Base-by-base conservation (phyloP, 2,113 vertebrate species). In the Euleptes europaea region DNA sequence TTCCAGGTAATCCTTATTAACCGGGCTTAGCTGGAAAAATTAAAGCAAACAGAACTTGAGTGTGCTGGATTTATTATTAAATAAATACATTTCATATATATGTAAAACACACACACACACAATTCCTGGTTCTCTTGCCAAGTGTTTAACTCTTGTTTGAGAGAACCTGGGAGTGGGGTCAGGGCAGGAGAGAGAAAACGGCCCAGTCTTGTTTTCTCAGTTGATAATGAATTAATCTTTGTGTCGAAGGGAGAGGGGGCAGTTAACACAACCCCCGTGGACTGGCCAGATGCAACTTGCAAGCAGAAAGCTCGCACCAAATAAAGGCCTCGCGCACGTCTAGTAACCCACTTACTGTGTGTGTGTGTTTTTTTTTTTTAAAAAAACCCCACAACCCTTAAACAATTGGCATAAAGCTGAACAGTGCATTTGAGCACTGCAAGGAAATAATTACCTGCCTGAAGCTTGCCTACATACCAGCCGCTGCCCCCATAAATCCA, bases 1-100 rank as follows among this genome's bases (percentile, higher is more conserved):
- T 93, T 67, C 42, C 2, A 86, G 19, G 85, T 94, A 94, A 94
- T 93, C 89, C 91, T 86, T n/a, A 89, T 92, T 90, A 94, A 93
- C 89, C 85, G 92, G 80, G 88, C 84, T 90, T 91, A 93, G 81
- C 90, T 91, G 87, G 91, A 69, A 92, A 90, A 72, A 90, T 86
- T 17, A 90, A 92, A 91, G 78, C 80, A 85, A 90, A 88, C 85
- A 74, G 82, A 89, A 87, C 80, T 84, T 89, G 88, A 91, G 84
- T 51, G 44, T 54, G 47, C 84, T 88, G 90, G 80, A 91, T 89
- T 94, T 93, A 88, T 90, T 86, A 88, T 82, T 82, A 71, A 71
- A 81, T 71, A 70, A 70, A 81, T 71, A 81, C 26, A 14, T 13
- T 40, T 42, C 70, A 38, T 35, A 31, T 69, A 63, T 8, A 63